These are phyloP conservation scores for Cataglyphis livida DNA, from an alignment of 2,888 invertebrate species.

Conservation along the genomic window DNA sequence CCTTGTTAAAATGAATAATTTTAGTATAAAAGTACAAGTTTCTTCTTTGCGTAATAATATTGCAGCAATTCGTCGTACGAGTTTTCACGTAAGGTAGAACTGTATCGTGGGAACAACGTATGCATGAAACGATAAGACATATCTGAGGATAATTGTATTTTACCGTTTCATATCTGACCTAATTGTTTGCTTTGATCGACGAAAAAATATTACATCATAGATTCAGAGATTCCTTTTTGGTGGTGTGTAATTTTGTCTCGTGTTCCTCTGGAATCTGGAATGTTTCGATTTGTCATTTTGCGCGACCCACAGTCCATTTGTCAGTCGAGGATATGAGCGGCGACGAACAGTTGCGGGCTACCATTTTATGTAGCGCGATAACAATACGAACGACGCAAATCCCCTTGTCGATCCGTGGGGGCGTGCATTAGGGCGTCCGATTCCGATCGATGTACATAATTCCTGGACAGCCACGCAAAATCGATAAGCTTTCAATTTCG, in stretches of 20 bases:
- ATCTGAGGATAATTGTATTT: slow-evolving; percentile 52
- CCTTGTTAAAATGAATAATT: background rate
- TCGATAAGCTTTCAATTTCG: slow-evolving; percentile 76
- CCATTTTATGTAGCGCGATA: slow-evolving; percentile 69
- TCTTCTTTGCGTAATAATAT: background rate
- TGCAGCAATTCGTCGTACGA: slow-evolving; percentile 7
- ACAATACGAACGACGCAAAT: slow-evolving; percentile 52
- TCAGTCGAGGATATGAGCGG: slow-evolving; percentile 70
- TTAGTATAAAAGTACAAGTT: background rate
- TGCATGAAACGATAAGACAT: slow-evolving; percentile 60
- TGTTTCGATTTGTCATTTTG: slow-evolving; percentile 75
- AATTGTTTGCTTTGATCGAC: slow-evolving; percentile 63
- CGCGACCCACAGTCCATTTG: slow-evolving; percentile 74
- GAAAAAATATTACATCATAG: slow-evolving; percentile 64
- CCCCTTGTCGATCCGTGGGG: slow-evolving; percentile 5
- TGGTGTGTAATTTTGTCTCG: slow-evolving; percentile 70
- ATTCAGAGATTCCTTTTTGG: slow-evolving; percentile 46
- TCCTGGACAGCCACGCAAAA: slow-evolving; percentile 58
- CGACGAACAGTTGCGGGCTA: slow-evolving; percentile 62
- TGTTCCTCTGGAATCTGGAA: slow-evolving; percentile 68
- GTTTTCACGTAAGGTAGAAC: background rate
- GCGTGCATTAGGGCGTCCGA: slow-evolving; percentile 49
- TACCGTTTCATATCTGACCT: slow-evolving; percentile 48
- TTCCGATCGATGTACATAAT: slow-evolving; percentile 66
- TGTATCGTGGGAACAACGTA: background rate